Percentiles rank a stretch among this genome's conserved stretches.
Evolutionary conservation across 2,888 invertebrate species (phyloP).

Genomic region (Hetaerina titia): DNA sequence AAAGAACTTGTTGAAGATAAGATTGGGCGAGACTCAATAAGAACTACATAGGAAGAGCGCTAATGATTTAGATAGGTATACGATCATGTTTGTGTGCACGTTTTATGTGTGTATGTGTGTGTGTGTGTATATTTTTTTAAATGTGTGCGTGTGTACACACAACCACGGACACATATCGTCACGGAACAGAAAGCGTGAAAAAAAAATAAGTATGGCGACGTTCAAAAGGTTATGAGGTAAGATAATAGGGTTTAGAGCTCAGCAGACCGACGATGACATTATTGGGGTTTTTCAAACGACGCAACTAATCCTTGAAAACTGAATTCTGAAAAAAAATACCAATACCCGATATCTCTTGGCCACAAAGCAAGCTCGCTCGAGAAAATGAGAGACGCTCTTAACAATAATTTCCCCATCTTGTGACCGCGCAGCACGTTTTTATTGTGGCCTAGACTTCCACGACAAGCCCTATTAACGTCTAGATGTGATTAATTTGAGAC

Average conservation of each 20-base stretch:
- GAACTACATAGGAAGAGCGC: slow-evolving; percentile 7
- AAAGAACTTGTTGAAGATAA: neutral
- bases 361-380: neutral
- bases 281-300: neutral
- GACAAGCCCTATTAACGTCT: slow-evolving; percentile 8
- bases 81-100: no score
- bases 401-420: neutral
- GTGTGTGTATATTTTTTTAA: no score
- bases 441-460: neutral
- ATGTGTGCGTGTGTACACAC: neutral
- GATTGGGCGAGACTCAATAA: neutral
- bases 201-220: neutral
- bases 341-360: neutral
- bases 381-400: neutral
- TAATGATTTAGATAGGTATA: neutral
- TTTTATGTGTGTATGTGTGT: neutral
- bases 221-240: neutral
- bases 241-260: neutral
- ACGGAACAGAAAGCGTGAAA: neutral
- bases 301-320: neutral
- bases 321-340: neutral
- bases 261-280: neutral
- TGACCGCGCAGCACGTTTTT: neutral
- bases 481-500: neutral
- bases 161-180: neutral